phyloP scores from a whole-genome alignment of 2,888 invertebrate species.

The Chesias legatella region DNA sequence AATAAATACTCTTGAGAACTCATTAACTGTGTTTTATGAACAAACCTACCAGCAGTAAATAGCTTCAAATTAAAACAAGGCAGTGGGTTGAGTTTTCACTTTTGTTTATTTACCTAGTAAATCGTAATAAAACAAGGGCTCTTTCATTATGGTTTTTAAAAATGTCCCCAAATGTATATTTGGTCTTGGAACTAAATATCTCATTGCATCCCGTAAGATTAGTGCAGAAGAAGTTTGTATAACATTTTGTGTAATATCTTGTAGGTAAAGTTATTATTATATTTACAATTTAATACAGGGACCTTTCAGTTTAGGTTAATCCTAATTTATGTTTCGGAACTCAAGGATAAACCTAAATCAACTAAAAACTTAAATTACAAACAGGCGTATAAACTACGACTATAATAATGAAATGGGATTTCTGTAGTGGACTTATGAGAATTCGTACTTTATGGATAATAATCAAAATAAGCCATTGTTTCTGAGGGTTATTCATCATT shows the following conservation, averaged over 20 bases:
- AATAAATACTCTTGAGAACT: slow-evolving; percentile 14
- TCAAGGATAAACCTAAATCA: slow-evolving; percentile 30
- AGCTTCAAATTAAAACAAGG: slow-evolving; percentile 21
- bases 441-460: slow-evolving; percentile 2
- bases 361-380: slow-evolving; percentile 33
- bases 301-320: too few species aligned
- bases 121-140: slow-evolving; percentile 1
- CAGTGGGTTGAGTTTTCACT: slow-evolving; percentile 15
- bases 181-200: too few species aligned
- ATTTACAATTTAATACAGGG: too few species aligned
- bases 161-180: too few species aligned
- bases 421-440: slow-evolving; percentile 11
- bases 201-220: too few species aligned
- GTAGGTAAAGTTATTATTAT: too few species aligned
- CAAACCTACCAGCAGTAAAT: slow-evolving; percentile 15
- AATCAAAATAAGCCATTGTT: too few species aligned
- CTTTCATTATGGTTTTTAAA: too few species aligned
- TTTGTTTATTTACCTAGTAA: slow-evolving; percentile 22
- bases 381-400: slow-evolving; percentile 8
- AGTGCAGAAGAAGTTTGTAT: too few species aligned
- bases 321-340: slow-evolving; percentile 11
- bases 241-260: too few species aligned
- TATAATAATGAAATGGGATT: slow-evolving; percentile 17
- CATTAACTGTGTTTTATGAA: slow-evolving; percentile 22
- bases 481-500: too few species aligned